A percentile compares a stretch with the other conserved stretches of the same genome.
Evolutionary conservation across 2,797 vertebrate genomes (phyloP).

Genomic region (Thalassophryne amazonica): DNA sequence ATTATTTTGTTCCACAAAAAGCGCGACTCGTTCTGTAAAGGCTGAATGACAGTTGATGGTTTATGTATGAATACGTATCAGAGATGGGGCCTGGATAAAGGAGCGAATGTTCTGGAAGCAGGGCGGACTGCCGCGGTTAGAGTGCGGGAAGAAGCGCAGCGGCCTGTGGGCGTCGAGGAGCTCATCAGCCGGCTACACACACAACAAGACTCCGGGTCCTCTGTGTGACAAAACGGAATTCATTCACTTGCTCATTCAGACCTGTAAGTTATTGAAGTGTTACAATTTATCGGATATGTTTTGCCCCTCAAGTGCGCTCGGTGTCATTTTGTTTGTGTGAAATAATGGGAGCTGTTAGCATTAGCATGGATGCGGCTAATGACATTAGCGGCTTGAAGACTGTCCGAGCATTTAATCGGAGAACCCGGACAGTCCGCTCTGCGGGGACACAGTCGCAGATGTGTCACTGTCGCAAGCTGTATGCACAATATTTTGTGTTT

Average conservation of each 20-base stretch:
- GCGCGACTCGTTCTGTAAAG: constrained; percentile 32
- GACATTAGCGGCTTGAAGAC: constrained; percentile 26
- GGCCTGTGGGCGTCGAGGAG: constrained; percentile 64
- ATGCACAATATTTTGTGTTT: too few relatives aligned
- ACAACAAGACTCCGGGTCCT: constrained; percentile 39
- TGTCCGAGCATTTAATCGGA: constrained; percentile 21
- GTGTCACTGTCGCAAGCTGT: too few relatives aligned
- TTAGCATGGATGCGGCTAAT: constrained; percentile 57
- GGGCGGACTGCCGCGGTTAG: constrained; percentile 51
- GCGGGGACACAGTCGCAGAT: neutral
- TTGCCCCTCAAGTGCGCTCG: neutral
- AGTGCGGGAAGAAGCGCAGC: constrained; percentile 42
- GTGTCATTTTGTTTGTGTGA: constrained; percentile 13
- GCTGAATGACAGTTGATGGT: constrained; percentile 16
- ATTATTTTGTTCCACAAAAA: constrained; percentile 59
- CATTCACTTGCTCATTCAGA: neutral
- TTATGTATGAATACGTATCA: neutral
- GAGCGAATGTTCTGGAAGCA: constrained; percentile 60
- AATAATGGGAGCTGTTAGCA: neutral
- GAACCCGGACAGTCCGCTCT: neutral
- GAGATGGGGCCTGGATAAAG: constrained; percentile 75
- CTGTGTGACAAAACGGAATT: constrained; percentile 38
- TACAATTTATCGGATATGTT: neutral
- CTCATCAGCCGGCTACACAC: constrained; percentile 51
- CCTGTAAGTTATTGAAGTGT: constrained; percentile 26